phyloP scores from a whole-genome alignment of 2,797 vertebrate genomes.

The Falco berigora region DNA sequence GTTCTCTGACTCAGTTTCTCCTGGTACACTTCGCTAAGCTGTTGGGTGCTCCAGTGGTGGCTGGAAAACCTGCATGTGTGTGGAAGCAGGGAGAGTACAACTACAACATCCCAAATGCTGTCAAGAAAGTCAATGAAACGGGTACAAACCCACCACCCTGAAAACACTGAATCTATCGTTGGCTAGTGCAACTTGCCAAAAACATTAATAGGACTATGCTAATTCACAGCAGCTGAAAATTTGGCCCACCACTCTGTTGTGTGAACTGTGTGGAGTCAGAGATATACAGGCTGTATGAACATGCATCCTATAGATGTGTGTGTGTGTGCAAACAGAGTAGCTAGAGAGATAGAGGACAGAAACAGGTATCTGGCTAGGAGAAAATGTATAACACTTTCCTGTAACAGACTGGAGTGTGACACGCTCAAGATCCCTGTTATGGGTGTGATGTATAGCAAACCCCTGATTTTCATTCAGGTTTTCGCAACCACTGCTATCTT shows the following conservation, averaged over 20 bases:
- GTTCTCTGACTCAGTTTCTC: not conserved
- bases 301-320: not conserved
- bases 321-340: not conserved
- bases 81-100: not conserved
- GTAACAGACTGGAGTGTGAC: not conserved
- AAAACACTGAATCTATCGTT: not conserved
- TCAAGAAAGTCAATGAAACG: not conserved
- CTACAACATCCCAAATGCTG: not conserved
- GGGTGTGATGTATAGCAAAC: not conserved
- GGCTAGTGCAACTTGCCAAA: not conserved
- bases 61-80: not conserved
- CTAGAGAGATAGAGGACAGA: not conserved
- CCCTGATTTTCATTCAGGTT: slow-evolving; percentile 23
- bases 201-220: not conserved
- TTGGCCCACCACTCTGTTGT: not conserved
- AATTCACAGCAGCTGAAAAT: not conserved
- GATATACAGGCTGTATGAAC: not conserved
- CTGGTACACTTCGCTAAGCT: not conserved
- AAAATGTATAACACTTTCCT: not conserved
- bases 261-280: not conserved
- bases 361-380: not conserved
- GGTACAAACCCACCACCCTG: not conserved
- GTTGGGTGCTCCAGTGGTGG: not conserved
- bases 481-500: slow-evolving; percentile 61
- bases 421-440: not conserved